phyloP scores from a whole-genome alignment of 1,140 invertebrate genomes.

The Pogonomyrmex californicus region DNA sequence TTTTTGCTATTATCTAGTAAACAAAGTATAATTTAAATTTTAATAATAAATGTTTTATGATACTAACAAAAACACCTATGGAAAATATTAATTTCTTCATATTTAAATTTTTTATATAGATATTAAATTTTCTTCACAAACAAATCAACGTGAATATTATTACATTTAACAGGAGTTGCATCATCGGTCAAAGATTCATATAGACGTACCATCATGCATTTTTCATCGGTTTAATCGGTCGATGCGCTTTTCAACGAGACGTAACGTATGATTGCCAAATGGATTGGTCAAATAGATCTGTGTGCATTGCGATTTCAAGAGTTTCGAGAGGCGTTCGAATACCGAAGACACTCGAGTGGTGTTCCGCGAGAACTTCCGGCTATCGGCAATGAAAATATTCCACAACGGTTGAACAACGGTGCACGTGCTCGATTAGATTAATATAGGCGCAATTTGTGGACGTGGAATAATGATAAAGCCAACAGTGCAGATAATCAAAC shows the following conservation, averaged over 20 bases:
- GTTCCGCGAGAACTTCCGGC: background rate
- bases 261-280: conserved; percentile 20
- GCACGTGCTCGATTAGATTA: conserved; percentile 31
- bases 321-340: conserved; percentile 41
- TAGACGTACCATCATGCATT: background rate
- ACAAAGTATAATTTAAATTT: background rate
- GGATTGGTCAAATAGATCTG: conserved; percentile 40
- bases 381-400: conserved; percentile 41
- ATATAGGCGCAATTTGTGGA: conserved; percentile 31
- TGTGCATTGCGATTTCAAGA: conserved; percentile 23
- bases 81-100: background rate
- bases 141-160: background rate
- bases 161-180: background rate
- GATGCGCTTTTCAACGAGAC: conserved; percentile 18
- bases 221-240: background rate
- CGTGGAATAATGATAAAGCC: conserved; percentile 34
- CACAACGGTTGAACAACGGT: conserved; percentile 23
- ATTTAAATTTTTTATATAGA: background rate
- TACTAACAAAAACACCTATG: too few relatives aligned
- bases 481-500: conserved; percentile 29
- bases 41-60: too few relatives aligned
- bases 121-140: background rate
- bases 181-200: background rate
- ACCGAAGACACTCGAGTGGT: conserved; percentile 1
- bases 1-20: background rate